These are phyloP conservation scores for Apistogramma diplotaenia DNA, from an alignment of 2,113 vertebrate species.

Conservation along the genomic window DNA sequence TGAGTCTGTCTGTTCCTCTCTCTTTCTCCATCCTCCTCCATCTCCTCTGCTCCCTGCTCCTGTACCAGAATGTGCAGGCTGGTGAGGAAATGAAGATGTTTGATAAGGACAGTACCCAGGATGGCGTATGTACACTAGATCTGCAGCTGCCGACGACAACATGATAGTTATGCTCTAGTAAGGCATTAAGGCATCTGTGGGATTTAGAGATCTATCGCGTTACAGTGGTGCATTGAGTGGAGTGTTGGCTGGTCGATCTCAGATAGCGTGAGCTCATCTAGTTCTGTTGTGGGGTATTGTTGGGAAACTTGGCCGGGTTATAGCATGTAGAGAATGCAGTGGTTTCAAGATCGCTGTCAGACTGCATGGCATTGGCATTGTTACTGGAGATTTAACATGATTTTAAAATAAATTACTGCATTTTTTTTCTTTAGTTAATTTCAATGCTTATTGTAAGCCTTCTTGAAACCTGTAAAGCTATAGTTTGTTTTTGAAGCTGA, in stretches of 20 bases:
- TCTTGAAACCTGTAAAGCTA: not conserved
- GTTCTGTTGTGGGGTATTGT: conserved; percentile 2
- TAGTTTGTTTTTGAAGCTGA: conserved; percentile 7
- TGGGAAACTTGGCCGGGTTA: conserved; percentile 24
- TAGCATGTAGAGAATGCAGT: conserved; percentile 4
- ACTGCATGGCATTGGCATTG: conserved; percentile 15
- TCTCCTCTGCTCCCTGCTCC: conserved; percentile 52
- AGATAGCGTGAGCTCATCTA: conserved; percentile 10
- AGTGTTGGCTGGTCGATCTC: conserved; percentile 22
- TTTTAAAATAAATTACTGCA: not conserved
- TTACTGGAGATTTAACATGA: conserved; percentile 11
- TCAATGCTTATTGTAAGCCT: not conserved
- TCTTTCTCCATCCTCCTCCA: conserved; percentile 40
- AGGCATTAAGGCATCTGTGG: conserved; percentile 30
- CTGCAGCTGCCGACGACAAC: conserved; percentile 44
- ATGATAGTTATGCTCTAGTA: conserved; percentile 35
- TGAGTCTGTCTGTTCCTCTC: conserved; percentile 35
- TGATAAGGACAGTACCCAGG: conserved; percentile 55
- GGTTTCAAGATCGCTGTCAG: conserved; percentile 1
- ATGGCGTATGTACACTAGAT: conserved; percentile 51
- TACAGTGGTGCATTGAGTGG: conserved; percentile 49
- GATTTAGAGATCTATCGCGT: conserved; percentile 32
- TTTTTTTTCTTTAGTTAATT: not conserved
- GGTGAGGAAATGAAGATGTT: conserved; percentile 58
- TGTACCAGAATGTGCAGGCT: conserved; percentile 56